Evolutionary conservation across 2,113 vertebrate species (phyloP), one percentile per base, ranked within the genome.

Genomic region (Mionectes macconnelli): DNA sequence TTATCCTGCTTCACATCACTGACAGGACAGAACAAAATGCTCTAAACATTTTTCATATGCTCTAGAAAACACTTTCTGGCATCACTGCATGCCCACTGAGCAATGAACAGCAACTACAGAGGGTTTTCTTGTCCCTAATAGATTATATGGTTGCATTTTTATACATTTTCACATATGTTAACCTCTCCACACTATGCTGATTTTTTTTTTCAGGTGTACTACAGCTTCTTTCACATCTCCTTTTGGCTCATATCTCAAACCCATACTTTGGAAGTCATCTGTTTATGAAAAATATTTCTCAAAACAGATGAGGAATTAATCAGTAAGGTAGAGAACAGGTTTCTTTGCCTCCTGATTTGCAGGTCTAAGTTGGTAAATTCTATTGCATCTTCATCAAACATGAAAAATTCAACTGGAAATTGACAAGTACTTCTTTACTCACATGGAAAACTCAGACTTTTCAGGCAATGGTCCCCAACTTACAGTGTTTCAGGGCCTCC

Each of bases 111-210:
- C 14, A 75, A 78, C 57, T 11, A 35, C 1, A 7, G 24, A 50
- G 6, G 4, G 0, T 0, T 11, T 60, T 84, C 25, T 67, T 37
- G 0, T 9, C 12, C 60, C 42, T 40, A 56, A 22, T 50, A 11
- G 1, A 18, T 42, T 57, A 55, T 23, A 14, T 40, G 59, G 27
- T 27, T 75, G 4, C 0, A 27, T 14, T 94, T 68, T 74, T 27
- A 25, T 50, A 17, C 16, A 22, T 76, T 64, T 86, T 57, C 6
- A 10, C 6, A 2, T 24, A n/a, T 31, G 6, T 53, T 74, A 53
- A 40, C 2, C 10, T 82, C 8, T 81, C 37, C 5, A 27, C 5
- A 39, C 16, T 10, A 16, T 28, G 8, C 4, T 52, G 14, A 13
- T 42, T 12, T 68, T 76, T 50, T 23, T 63, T 67, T 50, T n/a